These are phyloP conservation scores for Brenthis hecate DNA, from an alignment of 2,888 invertebrate genomes.

Conservation along the genomic window DNA sequence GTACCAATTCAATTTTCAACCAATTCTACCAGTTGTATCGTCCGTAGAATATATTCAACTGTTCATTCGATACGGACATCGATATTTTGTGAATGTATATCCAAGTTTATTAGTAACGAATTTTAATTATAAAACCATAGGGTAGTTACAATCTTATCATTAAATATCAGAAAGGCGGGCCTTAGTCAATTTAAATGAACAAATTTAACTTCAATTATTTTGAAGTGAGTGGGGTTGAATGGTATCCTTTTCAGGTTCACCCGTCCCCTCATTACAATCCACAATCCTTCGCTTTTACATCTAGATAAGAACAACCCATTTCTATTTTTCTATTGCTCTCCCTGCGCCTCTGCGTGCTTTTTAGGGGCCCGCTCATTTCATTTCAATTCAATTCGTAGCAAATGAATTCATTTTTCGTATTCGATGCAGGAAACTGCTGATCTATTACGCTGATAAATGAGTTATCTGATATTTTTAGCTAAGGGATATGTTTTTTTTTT, in stretches of 20 bases:
- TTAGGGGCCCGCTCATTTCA: slow-evolving; percentile 73
- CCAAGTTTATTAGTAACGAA: slow-evolving; percentile 19
- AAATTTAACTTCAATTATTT: slow-evolving; percentile 82
- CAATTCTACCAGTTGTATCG: slow-evolving; percentile 37
- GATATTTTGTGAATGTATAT: slow-evolving; percentile 19
- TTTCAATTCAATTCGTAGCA: slow-evolving; percentile 75
- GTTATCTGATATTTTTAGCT: slow-evolving; percentile 66
- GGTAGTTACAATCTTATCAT: slow-evolving; percentile 34
- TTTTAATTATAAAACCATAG: slow-evolving; percentile 16
- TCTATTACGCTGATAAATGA: slow-evolving; percentile 67
- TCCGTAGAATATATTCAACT: slow-evolving; percentile 30
- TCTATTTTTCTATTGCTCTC: slow-evolving; percentile 66
- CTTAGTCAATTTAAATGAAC: slow-evolving; percentile 73
- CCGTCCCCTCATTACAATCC: slow-evolving; percentile 78
- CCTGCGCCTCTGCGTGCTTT: slow-evolving; percentile 54
- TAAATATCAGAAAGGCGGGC: slow-evolving; percentile 40
- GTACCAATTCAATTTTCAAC: slow-evolving; percentile 42
- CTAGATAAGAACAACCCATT: slow-evolving; percentile 76
- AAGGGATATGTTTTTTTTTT: slow-evolving; percentile 45
- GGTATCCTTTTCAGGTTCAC: slow-evolving; percentile 76
- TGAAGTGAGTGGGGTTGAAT: slow-evolving; percentile 72
- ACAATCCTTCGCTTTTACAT: slow-evolving; percentile 76
- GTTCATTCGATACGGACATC: slow-evolving; percentile 28
- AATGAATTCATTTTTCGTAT: slow-evolving; percentile 73
- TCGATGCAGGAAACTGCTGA: slow-evolving; percentile 65